Percentiles rank a stretch among this genome's conserved stretches.
Evolutionary conservation across 2,888 invertebrate species (phyloP).

Genomic region (Leptinotarsa juncta): DNA sequence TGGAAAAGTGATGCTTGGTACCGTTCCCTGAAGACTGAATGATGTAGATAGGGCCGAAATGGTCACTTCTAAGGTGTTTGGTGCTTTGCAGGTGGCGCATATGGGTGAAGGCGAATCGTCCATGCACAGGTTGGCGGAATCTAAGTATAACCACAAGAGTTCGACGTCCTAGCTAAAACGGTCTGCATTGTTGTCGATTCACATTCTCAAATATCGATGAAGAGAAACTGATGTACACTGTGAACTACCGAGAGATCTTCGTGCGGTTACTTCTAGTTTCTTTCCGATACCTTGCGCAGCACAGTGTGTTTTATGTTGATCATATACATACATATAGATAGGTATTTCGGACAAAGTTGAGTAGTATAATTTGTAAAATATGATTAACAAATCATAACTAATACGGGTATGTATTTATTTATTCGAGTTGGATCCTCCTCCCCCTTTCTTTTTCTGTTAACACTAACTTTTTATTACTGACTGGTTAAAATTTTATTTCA

Average conservation of each 20-base stretch:
- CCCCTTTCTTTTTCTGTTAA: conserved; percentile 30
- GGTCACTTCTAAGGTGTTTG: conserved; percentile 62
- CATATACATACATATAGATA: neutral
- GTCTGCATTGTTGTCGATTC: neutral
- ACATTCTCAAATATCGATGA: conserved; percentile 16
- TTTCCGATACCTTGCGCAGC: neutral
- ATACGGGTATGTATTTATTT: conserved; percentile 44
- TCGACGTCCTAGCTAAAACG: conserved; percentile 56
- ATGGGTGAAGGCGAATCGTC: conserved; percentile 64
- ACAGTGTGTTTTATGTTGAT: neutral
- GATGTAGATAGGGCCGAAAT: conserved; percentile 12
- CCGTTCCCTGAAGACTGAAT: conserved; percentile 1
- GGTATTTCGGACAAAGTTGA: conserved; percentile 6
- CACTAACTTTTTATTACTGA: conserved; percentile 21
- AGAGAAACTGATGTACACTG: neutral
- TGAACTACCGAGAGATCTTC: too few species aligned
- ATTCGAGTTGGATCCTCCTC: conserved; percentile 23
- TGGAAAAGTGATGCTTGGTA: too few species aligned
- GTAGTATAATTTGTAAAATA: conserved; percentile 26
- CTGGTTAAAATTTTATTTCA: conserved; percentile 16
- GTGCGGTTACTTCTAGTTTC: neutral
- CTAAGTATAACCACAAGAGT: conserved; percentile 66
- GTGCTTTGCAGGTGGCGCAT: conserved; percentile 66
- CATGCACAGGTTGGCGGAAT: conserved; percentile 66
- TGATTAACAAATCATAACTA: conserved; percentile 23